phyloP scores from a whole-genome alignment of 2,797 vertebrate genomes.

The Coregonus suidteri region DNA sequence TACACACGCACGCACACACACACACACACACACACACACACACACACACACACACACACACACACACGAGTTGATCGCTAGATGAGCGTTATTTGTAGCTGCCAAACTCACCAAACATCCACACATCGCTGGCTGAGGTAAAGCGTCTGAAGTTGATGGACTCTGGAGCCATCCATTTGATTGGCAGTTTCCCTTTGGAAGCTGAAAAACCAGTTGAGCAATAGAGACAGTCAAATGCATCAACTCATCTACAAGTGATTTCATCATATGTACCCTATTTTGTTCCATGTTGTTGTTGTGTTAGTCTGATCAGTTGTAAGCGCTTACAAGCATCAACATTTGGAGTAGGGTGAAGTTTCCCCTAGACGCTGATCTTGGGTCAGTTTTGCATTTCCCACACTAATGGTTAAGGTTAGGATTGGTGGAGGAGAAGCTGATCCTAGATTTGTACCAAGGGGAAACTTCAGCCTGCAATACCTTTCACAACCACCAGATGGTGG shows the following conservation, averaged over 20 bases:
- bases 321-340: not conserved
- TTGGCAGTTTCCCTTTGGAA: conserved; percentile 98
- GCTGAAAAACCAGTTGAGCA: conserved; percentile 70
- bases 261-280: too few relatives aligned
- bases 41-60: not conserved
- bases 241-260: too few relatives aligned
- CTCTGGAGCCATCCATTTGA: conserved; percentile 99
- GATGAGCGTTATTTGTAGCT: not conserved
- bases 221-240: not conserved
- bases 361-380: not conserved
- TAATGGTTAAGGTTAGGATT: not conserved
- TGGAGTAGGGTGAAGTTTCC: not conserved
- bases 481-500: not conserved
- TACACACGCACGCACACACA: not conserved
- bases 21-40: not conserved
- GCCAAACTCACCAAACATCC: conserved; percentile 96
- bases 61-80: not conserved
- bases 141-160: conserved; percentile 99
- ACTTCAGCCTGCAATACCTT: not conserved
- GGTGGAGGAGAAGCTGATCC: not conserved
- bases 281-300: not conserved
- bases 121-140: conserved; percentile 98
- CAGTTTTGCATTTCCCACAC: not conserved
- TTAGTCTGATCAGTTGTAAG: not conserved
- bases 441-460: not conserved